Conservation (phyloP, 2,888 invertebrate species). For the Erpobdella octoculata region DNA sequence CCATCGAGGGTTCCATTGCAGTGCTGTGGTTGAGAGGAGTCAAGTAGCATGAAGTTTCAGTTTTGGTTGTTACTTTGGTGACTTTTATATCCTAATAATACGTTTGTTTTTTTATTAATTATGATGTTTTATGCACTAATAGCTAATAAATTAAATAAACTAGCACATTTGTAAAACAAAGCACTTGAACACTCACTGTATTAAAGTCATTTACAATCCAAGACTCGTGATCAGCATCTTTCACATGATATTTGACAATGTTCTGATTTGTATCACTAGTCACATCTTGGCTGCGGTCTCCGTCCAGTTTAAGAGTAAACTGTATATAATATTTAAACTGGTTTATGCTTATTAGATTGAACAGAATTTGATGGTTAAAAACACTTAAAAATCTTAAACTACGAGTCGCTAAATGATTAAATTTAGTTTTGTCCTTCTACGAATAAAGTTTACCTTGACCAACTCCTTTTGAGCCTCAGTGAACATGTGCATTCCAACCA, state of each 20-base stretch:
- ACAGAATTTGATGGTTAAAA: too few relatives aligned
- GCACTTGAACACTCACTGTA: too few relatives aligned
- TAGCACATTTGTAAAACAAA: not conserved
- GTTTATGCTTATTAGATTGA: too few relatives aligned
- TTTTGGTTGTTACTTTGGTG: not conserved
- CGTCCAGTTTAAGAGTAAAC: not conserved
- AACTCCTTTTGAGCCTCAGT: slow-evolving; percentile 8
- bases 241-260: slow-evolving; percentile 15
- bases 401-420: too few relatives aligned
- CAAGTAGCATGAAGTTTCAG: not conserved
- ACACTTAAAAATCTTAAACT: too few relatives aligned
- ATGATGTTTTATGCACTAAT: not conserved
- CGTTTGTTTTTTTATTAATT: not conserved
- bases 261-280: slow-evolving; percentile 18
- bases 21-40: not conserved
- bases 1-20: not conserved
- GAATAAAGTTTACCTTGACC: slow-evolving; percentile 7
- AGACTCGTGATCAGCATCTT: slow-evolving; percentile 11
- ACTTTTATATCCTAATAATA: not conserved
- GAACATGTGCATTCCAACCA: slow-evolving; percentile 28
- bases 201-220: slow-evolving; percentile 28
- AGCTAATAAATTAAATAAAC: not conserved
- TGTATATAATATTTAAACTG: too few relatives aligned
- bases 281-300: slow-evolving; percentile 20
- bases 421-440: too few relatives aligned